phyloP scores from a whole-genome alignment of 2,113 vertebrate species.

The Taurulus bubalis region DNA sequence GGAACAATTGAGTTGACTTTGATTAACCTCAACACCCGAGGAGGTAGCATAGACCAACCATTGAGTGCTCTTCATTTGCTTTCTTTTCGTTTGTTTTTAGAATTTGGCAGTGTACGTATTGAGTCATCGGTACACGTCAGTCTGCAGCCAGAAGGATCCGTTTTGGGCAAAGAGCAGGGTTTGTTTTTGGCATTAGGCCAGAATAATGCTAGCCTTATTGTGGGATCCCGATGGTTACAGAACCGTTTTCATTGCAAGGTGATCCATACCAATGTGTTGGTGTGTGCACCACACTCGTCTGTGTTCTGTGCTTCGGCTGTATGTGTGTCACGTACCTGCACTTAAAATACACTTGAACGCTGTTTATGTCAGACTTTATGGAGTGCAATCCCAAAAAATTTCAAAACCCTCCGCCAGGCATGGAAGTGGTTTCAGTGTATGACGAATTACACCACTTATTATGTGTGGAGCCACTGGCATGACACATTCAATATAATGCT shows the following conservation, averaged over 20 bases:
- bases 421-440: slow-evolving; percentile 19
- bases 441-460: slow-evolving; percentile 24
- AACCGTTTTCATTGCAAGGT: not conserved
- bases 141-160: not conserved
- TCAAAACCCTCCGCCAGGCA: slow-evolving; percentile 21
- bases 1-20: not conserved
- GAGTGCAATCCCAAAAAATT: slow-evolving; percentile 38
- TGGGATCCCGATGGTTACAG: not conserved
- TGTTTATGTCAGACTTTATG: slow-evolving; percentile 22
- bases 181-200: not conserved
- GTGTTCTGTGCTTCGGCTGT: not conserved
- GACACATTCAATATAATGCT: slow-evolving; percentile 18
- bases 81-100: not conserved
- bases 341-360: slow-evolving; percentile 12
- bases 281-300: not conserved
- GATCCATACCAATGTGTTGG: not conserved
- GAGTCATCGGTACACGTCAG: not conserved
- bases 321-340: not conserved
- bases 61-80: not conserved
- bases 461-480: slow-evolving; percentile 21
- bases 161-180: not conserved
- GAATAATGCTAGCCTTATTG: not conserved
- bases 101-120: not conserved
- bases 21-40: not conserved
- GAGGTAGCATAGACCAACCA: not conserved